Evolutionary conservation across 2,797 vertebrate species (phyloP).

Genomic region (Betta splendens): DNA sequence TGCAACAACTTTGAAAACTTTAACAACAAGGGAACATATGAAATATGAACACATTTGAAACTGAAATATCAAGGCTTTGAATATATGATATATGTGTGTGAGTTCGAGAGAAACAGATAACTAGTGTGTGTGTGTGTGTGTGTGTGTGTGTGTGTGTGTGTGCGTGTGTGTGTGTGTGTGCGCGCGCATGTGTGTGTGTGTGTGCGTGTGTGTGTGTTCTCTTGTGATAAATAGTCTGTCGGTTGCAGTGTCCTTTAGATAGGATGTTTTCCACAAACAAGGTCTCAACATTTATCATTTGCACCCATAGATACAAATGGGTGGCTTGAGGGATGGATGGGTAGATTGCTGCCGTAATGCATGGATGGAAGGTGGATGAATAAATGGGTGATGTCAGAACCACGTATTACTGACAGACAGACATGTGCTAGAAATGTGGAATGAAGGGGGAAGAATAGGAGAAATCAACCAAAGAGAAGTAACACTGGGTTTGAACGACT

Average conservation of each 20-base stretch:
- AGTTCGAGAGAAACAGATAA: no score
- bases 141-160: conserved; percentile 29
- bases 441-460: conserved; percentile 18
- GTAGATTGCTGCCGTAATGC: conserved; percentile 60
- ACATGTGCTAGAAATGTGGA: conserved; percentile 6
- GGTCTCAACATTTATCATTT: conserved; percentile 79
- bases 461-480: no score
- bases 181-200: no score
- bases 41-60: no score
- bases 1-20: no score
- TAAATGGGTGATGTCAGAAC: conserved; percentile 27
- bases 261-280: conserved; percentile 77
- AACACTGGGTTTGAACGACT: no score
- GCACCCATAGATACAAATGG: conserved; percentile 62
- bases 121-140: conserved; percentile 1
- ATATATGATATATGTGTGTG: no score
- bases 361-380: conserved; percentile 47
- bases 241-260: conserved; percentile 72
- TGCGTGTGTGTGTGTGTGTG: conserved; percentile 2
- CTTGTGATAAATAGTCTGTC: conserved; percentile 73
- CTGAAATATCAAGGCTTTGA: no score
- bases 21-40: no score
- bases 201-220: conserved; percentile 29
- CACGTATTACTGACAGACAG: conserved; percentile 16
- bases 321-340: conserved; percentile 62